Evolutionary conservation across 2,888 invertebrate species (phyloP).

Genomic region (Cyrtodaria siliqua): DNA sequence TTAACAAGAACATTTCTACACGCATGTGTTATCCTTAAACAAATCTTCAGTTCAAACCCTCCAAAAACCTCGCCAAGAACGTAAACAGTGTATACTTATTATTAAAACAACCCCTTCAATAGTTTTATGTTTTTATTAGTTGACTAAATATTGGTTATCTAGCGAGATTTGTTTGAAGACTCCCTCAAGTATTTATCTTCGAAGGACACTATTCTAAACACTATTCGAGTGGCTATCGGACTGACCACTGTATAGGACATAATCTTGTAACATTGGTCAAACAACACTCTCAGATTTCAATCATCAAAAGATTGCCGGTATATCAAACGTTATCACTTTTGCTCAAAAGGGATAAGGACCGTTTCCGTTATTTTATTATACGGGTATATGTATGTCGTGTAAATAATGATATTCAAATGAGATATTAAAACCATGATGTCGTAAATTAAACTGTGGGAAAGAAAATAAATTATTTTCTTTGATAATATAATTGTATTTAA

Average conservation of each 20-base stretch:
- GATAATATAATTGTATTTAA: not conserved
- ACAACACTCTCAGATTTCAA: constrained; percentile 2
- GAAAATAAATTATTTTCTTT: not conserved
- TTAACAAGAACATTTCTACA: no score
- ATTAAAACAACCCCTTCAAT: no score
- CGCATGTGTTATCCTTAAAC: no score
- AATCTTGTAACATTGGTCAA: not conserved
- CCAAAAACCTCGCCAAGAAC: no score
- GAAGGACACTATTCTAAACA: not conserved
- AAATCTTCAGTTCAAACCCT: no score
- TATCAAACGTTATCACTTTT: not conserved
- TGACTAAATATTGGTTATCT: no score
- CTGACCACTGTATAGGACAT: constrained; percentile 1
- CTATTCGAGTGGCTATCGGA: not conserved
- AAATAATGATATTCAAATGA: constrained; percentile 4
- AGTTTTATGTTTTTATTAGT: no score
- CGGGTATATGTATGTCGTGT: not conserved
- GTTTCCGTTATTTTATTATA: not conserved
- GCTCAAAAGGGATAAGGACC: no score
- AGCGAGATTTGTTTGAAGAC: no score
- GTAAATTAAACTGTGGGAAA: not conserved
- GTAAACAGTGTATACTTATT: no score
- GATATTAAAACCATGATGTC: not conserved
- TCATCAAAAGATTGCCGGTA: not conserved
- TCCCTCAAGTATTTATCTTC: not conserved